Evolutionary conservation across 2,888 invertebrate genomes (phyloP).

Genomic region (Tenthredo notha): DNA sequence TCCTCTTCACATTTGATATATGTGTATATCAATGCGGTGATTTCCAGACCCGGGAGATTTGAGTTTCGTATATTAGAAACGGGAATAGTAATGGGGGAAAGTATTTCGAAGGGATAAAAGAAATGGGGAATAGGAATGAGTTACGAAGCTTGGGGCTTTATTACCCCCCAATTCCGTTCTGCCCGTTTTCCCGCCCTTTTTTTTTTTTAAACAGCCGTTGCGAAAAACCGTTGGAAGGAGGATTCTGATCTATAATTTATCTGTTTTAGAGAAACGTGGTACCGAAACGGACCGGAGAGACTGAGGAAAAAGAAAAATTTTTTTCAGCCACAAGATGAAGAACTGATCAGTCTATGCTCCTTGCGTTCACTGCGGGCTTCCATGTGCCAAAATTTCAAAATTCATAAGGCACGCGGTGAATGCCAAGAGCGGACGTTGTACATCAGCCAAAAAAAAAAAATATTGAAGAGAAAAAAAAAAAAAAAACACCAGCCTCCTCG

Average conservation of each 20-base stretch:
- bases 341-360: slow-evolving; percentile 82
- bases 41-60: not conserved
- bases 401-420: slow-evolving; percentile 99
- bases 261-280: not conserved
- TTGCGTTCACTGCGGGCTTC: slow-evolving; percentile 98
- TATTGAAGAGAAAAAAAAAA: not conserved
- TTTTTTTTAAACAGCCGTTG: not conserved
- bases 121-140: not conserved
- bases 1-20: slow-evolving; percentile 55
- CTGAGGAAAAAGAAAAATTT: not conserved
- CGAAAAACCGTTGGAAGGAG: not conserved
- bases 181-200: not conserved
- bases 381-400: slow-evolving; percentile 86
- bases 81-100: slow-evolving; percentile 19
- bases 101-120: not conserved
- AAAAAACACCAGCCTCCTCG: not conserved
- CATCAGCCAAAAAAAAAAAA: slow-evolving; percentile 64
- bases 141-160: not conserved
- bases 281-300: not conserved
- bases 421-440: slow-evolving; percentile 96
- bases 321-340: slow-evolving; percentile 18
- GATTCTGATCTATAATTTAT: not conserved
- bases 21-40: not conserved
- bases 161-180: not conserved
- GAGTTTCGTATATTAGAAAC: slow-evolving; percentile 19